Percentiles rank a stretch among this genome's conserved stretches.
These are phyloP conservation scores for Ia io DNA, from an alignment of 2,113 vertebrate genomes.

Conservation along the genomic window DNA sequence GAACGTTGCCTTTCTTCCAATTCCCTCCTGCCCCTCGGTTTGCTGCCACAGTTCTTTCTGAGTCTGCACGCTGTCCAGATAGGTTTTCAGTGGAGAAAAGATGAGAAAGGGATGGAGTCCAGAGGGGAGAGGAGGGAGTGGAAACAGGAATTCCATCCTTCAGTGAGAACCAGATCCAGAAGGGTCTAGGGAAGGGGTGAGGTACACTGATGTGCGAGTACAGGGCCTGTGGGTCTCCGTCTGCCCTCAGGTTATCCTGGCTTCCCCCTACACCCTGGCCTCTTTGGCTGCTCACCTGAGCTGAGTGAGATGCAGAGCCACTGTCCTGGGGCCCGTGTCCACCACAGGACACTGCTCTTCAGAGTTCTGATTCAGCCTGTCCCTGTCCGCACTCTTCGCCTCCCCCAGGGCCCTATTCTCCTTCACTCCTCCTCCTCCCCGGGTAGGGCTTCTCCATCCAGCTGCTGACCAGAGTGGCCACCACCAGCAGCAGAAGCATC, in stretches of 20 bases:
- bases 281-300: neutral
- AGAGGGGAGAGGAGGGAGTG: neutral
- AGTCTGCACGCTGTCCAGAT: neutral
- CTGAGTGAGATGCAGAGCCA: neutral
- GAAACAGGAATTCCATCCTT: neutral
- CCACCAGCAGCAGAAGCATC: neutral
- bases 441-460: neutral
- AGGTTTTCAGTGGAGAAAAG: neutral
- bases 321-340: neutral
- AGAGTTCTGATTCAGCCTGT: neutral
- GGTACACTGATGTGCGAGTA: neutral
- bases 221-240: neutral
- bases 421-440: neutral
- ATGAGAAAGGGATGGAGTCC: neutral
- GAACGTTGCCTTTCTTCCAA: rapidly evolving
- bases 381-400: neutral
- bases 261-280: too few relatives aligned
- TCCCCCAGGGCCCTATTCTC: neutral
- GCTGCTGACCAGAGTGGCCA: neutral
- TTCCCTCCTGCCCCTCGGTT: neutral
- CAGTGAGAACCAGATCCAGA: neutral
- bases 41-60: neutral
- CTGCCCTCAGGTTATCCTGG: neutral
- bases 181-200: neutral
- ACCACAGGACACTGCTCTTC: neutral